Conservation (phyloP, 2,888 invertebrate species). For the Orthosia cruda region DNA sequence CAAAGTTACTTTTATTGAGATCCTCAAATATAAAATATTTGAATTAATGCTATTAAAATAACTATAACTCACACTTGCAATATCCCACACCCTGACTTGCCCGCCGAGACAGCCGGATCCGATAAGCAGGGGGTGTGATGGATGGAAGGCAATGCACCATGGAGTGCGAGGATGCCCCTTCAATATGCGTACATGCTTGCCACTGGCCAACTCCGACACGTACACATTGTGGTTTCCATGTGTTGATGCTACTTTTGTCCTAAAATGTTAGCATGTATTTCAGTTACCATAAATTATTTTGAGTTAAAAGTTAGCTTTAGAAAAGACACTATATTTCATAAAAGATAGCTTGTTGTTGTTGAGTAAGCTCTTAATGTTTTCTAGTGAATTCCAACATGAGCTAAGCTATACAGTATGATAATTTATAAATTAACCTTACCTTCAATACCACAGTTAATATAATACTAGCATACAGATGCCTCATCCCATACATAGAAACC, state of each 20-base stretch:
- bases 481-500: no score
- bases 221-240: conserved; percentile 98
- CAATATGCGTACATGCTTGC: conserved; percentile 95
- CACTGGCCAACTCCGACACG: conserved; percentile 95
- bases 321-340: no score
- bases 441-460: no score
- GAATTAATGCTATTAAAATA: neutral
- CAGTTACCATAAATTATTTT: neutral
- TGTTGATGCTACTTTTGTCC: conserved; percentile 96
- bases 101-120: conserved; percentile 97
- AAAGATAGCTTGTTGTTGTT: no score
- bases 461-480: no score
- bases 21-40: neutral
- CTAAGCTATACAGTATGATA: neutral
- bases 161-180: conserved; percentile 97
- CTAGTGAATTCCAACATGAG: neutral
- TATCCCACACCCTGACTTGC: conserved; percentile 97
- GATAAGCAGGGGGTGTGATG: conserved; percentile 95
- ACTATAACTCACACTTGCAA: conserved; percentile 84
- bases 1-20: neutral
- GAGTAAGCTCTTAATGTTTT: neutral
- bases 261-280: conserved; percentile 74
- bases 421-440: no score
- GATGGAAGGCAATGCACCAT: conserved; percentile 98
- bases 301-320: neutral